Evolutionary conservation across 2,888 invertebrate genomes (phyloP).

Genomic region (Acholoe squamosa): DNA sequence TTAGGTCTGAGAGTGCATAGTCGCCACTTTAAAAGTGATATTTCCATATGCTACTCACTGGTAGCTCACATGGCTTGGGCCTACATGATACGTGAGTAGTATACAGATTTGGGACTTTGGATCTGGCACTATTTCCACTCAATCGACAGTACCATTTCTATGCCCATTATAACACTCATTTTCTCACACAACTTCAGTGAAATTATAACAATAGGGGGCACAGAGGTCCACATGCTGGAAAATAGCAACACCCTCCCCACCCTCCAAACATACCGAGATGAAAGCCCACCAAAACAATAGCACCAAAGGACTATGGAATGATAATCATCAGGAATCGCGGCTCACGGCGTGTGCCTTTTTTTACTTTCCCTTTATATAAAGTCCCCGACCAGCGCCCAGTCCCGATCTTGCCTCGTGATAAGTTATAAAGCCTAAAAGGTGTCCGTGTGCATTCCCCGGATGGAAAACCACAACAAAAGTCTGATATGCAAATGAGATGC

Average conservation of each 20-base stretch:
- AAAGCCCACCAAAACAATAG: background rate
- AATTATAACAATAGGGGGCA: background rate
- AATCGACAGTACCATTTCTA: background rate
- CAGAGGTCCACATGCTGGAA: background rate
- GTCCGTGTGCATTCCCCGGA: background rate
- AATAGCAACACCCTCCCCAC: background rate
- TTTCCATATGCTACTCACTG: background rate
- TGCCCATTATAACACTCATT: background rate
- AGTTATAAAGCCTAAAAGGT: background rate
- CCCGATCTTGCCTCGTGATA: background rate
- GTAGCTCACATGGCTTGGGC: background rate
- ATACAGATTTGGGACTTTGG: background rate
- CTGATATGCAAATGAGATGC: slow-evolving; percentile 43
- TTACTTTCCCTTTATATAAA: background rate
- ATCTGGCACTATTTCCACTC: background rate
- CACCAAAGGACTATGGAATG: background rate
- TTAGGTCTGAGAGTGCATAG: no score
- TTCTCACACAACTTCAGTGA: background rate
- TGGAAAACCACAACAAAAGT: slow-evolving; percentile 46
- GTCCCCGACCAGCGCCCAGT: background rate
- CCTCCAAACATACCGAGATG: background rate
- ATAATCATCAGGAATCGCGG: slow-evolving; percentile 22
- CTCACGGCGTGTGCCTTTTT: background rate
- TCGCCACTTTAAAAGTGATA: no score
- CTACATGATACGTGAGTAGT: slow-evolving; percentile 6